Percentiles rank a stretch among this genome's conserved stretches.
Evolutionary conservation across 2,797 vertebrate genomes (phyloP).

Genomic region (Chloroceryle inda): DNA sequence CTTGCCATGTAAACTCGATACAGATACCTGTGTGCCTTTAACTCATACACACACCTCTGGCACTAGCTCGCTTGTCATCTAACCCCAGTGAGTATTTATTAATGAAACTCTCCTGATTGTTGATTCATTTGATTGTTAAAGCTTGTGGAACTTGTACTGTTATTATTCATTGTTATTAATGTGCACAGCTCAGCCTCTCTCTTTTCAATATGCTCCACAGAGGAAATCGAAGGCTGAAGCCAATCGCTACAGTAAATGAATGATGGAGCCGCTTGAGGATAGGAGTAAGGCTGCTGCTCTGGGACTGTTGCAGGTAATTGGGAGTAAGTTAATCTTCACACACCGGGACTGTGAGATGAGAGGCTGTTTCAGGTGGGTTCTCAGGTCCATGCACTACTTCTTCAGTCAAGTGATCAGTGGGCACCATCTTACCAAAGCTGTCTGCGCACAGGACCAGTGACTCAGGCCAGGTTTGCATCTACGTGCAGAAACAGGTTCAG

Average conservation of each 20-base stretch:
- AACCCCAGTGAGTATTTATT: conserved; percentile 26
- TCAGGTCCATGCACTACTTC: not conserved
- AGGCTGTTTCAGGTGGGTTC: not conserved
- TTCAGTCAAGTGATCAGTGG: not conserved
- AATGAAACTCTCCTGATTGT: conserved; percentile 24
- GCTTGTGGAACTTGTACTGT: conserved; percentile 34
- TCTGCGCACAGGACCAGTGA: not conserved
- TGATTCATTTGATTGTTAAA: conserved; percentile 66
- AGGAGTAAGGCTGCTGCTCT: not conserved
- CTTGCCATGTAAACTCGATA: not conserved
- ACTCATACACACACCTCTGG: not conserved
- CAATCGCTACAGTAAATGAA: conserved; percentile 35
- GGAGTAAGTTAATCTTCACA: not conserved
- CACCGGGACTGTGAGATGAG: not conserved
- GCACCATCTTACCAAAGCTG: not conserved
- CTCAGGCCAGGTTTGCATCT: not conserved
- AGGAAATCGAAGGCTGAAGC: conserved; percentile 62
- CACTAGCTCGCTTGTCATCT: conserved; percentile 40
- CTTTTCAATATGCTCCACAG: conserved; percentile 40
- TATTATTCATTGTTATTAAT: conserved; percentile 72
- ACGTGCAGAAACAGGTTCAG: not conserved
- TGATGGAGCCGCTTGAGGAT: conserved; percentile 32
- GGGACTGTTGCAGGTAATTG: not conserved
- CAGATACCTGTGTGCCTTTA: not conserved
- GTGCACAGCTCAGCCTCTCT: conserved; percentile 43